phyloP scores from a whole-genome alignment of 2,797 vertebrate species.

The Chloroceryle amazona region DNA sequence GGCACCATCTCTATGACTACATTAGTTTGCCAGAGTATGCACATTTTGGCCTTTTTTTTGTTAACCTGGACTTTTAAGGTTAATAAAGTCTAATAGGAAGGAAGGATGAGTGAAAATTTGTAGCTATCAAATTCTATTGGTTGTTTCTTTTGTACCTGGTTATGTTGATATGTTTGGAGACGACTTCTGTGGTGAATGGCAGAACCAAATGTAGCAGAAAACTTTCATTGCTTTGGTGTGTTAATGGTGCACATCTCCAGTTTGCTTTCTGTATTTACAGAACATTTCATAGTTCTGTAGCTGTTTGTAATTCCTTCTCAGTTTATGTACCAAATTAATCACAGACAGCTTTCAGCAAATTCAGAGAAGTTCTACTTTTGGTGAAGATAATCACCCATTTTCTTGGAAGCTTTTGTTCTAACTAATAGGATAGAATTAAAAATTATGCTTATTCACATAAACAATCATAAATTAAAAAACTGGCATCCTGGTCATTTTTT shows the following conservation, averaged over 20 bases:
- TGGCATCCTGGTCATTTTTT: neutral
- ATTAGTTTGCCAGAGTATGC: neutral
- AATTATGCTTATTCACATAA: neutral
- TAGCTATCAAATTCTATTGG: neutral
- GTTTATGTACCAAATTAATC: neutral
- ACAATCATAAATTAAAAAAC: neutral
- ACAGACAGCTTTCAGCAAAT: neutral
- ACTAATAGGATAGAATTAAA: neutral
- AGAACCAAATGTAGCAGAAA: neutral
- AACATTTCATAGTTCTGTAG: neutral
- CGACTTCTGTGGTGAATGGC: neutral
- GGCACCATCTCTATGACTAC: neutral
- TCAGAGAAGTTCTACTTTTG: neutral
- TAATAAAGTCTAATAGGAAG: neutral
- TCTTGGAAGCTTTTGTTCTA: neutral
- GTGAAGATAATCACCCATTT: neutral
- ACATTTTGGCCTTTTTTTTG: neutral
- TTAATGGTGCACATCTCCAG: neutral
- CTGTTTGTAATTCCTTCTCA: neutral
- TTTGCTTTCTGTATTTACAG: neutral
- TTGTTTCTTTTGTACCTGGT: neutral
- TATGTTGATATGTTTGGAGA: neutral
- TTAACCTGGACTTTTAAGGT: neutral
- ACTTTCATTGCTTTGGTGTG: neutral
- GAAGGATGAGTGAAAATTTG: neutral